Evolutionary conservation across 2,797 vertebrate species (phyloP).

Genomic region (Anomalospiza imberbis): DNA sequence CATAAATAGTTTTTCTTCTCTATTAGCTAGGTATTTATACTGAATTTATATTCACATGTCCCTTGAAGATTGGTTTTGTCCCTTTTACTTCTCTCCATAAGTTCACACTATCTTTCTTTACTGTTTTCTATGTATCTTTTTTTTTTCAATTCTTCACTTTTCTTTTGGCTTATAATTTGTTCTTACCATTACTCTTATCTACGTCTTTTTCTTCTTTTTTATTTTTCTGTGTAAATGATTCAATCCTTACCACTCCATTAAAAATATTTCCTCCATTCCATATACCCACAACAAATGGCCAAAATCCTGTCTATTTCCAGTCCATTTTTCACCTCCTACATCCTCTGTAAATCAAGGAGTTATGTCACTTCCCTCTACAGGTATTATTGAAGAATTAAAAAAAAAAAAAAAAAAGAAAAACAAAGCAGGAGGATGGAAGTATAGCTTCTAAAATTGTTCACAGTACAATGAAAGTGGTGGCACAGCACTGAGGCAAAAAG

Average conservation of each 20-base stretch:
- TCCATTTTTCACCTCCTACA: not conserved
- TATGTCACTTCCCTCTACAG: not conserved
- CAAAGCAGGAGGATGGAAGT: not conserved
- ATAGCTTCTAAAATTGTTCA: not conserved
- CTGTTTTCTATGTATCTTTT: not conserved
- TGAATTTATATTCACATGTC: not conserved
- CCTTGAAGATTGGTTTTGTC: not conserved
- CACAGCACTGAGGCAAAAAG: not conserved
- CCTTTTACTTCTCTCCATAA: not conserved
- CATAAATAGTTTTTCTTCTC: not conserved
- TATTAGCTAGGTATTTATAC: not conserved
- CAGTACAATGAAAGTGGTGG: not conserved
- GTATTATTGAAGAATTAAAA: not conserved
- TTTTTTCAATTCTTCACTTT: not conserved
- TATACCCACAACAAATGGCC: not conserved
- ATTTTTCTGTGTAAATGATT: not conserved
- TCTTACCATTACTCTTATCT: not conserved
- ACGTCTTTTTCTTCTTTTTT: not conserved
- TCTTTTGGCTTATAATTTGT: not conserved
- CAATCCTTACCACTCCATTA: not conserved
- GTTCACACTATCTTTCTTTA: not conserved
- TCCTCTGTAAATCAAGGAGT: not conserved
- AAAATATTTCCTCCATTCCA: not conserved
- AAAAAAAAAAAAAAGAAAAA: not conserved
- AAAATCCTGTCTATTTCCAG: not conserved